phyloP scores from a whole-genome alignment of 2,888 invertebrate species.

The Sylvicola fuscatus region DNA sequence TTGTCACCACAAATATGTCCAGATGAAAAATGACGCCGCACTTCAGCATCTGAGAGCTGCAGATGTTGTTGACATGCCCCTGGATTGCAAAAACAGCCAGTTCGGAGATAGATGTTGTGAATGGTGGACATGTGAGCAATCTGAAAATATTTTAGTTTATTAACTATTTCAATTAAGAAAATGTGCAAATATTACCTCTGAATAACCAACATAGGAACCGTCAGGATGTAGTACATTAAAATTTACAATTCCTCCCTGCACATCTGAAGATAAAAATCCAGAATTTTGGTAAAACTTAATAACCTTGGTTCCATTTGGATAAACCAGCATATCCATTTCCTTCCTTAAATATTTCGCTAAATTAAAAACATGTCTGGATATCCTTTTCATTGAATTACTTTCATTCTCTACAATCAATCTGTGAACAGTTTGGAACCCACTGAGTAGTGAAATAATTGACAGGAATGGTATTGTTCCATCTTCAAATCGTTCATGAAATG shows the following conservation, averaged over 20 bases:
- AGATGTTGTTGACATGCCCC: slow-evolving; percentile 81
- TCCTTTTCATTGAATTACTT: slow-evolving; percentile 32
- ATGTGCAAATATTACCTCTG: slow-evolving; percentile 50
- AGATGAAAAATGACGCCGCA: slow-evolving; percentile 53
- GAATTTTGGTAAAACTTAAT: slow-evolving; percentile 53
- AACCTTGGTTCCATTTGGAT: slow-evolving; percentile 49
- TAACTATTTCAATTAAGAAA: background rate
- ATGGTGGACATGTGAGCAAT: slow-evolving; percentile 76
- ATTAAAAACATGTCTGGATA: slow-evolving; percentile 52
- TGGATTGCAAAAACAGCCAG: slow-evolving; percentile 94
- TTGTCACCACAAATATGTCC: slow-evolving; percentile 88
- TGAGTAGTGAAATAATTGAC: slow-evolving; percentile 57
- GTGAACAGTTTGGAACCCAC: slow-evolving; percentile 61
- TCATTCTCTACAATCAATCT: too few species aligned
- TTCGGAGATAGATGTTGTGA: slow-evolving; percentile 67
- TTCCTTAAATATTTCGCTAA: slow-evolving; percentile 54
- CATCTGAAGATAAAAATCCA: slow-evolving; percentile 33
- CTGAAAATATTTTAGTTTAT: slow-evolving; percentile 24
- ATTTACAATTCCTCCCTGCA: slow-evolving; percentile 72
- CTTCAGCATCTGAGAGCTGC: slow-evolving; percentile 39
- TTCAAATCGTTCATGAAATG: slow-evolving; percentile 66
- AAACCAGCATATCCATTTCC: slow-evolving; percentile 37
- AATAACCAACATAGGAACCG: slow-evolving; percentile 68
- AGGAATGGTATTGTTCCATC: slow-evolving; percentile 85
- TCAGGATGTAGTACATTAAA: slow-evolving; percentile 67